Conservation (phyloP, 1,140 invertebrate species). For the Lepidurus packardi region DNA sequence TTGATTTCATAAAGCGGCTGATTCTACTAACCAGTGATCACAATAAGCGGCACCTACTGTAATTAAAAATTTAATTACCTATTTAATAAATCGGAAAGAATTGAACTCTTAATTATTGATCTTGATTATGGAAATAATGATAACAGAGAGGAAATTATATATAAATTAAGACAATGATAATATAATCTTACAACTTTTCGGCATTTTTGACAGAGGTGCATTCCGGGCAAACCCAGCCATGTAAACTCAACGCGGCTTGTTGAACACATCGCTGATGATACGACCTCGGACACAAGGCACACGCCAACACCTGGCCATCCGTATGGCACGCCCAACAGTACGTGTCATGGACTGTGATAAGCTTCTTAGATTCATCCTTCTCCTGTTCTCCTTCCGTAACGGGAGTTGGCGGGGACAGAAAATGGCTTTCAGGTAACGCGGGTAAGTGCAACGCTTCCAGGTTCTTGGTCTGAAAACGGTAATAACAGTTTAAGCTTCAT, state of each 20-base stretch:
- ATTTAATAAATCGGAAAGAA: too few species aligned
- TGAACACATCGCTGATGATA: constrained; percentile 44
- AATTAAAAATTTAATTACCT: too few species aligned
- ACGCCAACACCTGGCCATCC: constrained; percentile 51
- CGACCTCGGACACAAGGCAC: constrained; percentile 50
- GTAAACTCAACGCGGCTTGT: constrained; percentile 47
- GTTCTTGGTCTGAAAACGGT: not conserved
- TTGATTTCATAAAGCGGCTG: too few species aligned
- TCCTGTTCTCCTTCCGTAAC: not conserved
- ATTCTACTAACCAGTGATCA: too few species aligned
- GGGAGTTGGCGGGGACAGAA: not conserved
- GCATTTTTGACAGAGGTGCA: constrained; percentile 71
- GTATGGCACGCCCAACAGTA: constrained; percentile 86
- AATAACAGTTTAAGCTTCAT: not conserved
- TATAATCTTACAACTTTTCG: constrained; percentile 50
- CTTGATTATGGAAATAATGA: too few species aligned
- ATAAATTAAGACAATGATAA: too few species aligned
- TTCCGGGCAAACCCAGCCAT: constrained; percentile 80
- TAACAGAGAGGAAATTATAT: too few species aligned
- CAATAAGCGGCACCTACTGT: too few species aligned
- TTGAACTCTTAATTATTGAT: too few species aligned
- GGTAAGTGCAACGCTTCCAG: not conserved
- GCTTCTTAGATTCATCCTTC: constrained; percentile 38
- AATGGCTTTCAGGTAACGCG: constrained; percentile 6
- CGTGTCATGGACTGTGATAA: constrained; percentile 53